Evolutionary conservation across 2,113 vertebrate species (phyloP).

Genomic region (Hydropotes inermis): DNA sequence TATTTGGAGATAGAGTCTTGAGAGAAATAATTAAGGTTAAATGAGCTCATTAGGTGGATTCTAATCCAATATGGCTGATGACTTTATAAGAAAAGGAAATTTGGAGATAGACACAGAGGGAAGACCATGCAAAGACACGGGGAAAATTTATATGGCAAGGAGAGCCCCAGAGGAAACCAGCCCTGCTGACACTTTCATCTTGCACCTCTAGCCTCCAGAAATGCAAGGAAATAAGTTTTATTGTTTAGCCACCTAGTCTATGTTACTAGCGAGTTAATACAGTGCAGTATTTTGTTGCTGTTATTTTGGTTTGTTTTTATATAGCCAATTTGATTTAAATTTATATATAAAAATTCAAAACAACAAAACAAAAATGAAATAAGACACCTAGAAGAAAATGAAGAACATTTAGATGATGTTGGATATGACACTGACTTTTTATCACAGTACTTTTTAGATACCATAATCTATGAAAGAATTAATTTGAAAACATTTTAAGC

Average conservation of each 20-base stretch:
- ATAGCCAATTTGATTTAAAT: not conserved
- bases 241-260: not conserved
- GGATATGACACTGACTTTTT: not conserved
- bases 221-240: not conserved
- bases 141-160: not conserved
- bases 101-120: not conserved
- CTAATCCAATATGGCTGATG: not conserved
- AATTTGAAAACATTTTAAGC: not conserved
- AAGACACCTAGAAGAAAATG: not conserved
- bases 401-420: not conserved
- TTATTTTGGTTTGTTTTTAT: not conserved
- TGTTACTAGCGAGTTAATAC: not conserved
- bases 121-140: not conserved
- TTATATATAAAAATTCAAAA: not conserved
- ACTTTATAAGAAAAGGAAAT: not conserved
- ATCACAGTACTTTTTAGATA: not conserved
- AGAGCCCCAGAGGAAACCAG: not conserved
- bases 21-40: not conserved
- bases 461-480: not conserved
- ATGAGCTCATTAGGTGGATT: not conserved
- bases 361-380: not conserved
- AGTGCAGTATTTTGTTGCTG: rapidly evolving
- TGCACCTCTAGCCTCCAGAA: not conserved
- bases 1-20: not conserved
- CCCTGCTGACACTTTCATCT: not conserved